A percentile compares a stretch with the other conserved stretches of the same genome.
Evolutionary conservation across 2,797 vertebrate genomes (phyloP).

Genomic region (Girardinus metallicus): DNA sequence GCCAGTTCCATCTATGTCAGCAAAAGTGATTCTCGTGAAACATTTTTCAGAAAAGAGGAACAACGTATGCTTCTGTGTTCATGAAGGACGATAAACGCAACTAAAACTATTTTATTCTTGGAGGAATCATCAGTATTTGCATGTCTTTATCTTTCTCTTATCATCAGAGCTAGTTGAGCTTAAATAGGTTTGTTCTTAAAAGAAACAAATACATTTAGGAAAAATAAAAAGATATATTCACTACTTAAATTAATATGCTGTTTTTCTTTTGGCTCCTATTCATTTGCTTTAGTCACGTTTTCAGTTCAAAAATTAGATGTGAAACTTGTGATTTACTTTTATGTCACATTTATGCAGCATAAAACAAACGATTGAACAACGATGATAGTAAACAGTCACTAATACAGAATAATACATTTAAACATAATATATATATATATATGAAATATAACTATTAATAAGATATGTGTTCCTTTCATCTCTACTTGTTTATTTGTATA

Average conservation of each 20-base stretch:
- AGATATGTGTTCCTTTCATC: background rate
- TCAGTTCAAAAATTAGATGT: background rate
- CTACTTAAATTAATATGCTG: background rate
- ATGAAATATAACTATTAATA: background rate
- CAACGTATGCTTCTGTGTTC: background rate
- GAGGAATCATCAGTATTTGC: background rate
- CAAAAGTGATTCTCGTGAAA: background rate
- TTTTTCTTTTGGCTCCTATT: background rate
- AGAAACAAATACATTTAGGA: background rate
- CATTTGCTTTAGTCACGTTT: background rate
- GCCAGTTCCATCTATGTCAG: background rate
- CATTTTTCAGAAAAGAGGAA: background rate
- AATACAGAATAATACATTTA: background rate
- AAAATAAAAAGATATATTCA: background rate
- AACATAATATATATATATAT: background rate
- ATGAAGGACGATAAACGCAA: background rate
- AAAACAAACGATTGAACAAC: background rate
- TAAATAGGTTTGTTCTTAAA: background rate
- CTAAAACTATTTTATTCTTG: background rate
- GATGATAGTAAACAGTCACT: background rate
- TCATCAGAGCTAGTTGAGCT: background rate
- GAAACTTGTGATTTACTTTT: background rate
- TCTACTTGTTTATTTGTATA: background rate
- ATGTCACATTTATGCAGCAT: background rate
- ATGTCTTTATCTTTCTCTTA: background rate